A percentile compares a stretch with the other conserved stretches of the same genome.
Evolutionary conservation across 2,888 invertebrate genomes (phyloP).

Genomic region (Andricus curvator): DNA sequence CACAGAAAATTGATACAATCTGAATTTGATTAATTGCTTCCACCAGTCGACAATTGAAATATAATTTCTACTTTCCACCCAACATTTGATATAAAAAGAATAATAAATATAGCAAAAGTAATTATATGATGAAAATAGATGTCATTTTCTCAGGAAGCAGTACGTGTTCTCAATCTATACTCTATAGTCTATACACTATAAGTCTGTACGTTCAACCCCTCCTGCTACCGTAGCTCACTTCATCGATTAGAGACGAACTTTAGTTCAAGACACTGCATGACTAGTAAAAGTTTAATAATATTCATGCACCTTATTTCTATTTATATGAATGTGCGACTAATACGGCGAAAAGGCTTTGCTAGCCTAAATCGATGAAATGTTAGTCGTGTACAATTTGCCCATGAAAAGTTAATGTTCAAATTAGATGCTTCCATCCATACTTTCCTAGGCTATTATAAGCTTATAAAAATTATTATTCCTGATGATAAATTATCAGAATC

Average conservation of each 20-base stretch:
- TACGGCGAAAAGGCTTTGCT: neutral
- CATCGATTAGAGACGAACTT: constrained; percentile 18
- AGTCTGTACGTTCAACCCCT: neutral
- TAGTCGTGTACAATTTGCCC: neutral
- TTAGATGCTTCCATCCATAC: too few species aligned
- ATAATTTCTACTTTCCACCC: neutral
- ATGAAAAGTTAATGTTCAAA: neutral
- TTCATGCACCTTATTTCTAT: constrained; percentile 26
- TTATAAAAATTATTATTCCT: neutral
- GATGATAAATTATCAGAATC: neutral
- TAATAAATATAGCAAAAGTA: neutral
- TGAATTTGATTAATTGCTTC: neutral
- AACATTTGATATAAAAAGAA: neutral
- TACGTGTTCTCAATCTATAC: neutral
- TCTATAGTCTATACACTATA: too few species aligned
- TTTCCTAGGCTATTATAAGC: too few species aligned
- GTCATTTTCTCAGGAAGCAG: neutral
- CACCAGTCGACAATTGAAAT: neutral
- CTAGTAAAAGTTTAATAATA: constrained; percentile 15
- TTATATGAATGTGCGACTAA: neutral
- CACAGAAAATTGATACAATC: neutral
- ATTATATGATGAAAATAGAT: neutral
- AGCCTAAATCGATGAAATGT: neutral
- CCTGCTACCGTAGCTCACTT: neutral
- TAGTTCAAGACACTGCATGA: neutral